These are phyloP conservation scores for Craniophora ligustri DNA, from an alignment of 2,888 invertebrate species.

Conservation along the genomic window DNA sequence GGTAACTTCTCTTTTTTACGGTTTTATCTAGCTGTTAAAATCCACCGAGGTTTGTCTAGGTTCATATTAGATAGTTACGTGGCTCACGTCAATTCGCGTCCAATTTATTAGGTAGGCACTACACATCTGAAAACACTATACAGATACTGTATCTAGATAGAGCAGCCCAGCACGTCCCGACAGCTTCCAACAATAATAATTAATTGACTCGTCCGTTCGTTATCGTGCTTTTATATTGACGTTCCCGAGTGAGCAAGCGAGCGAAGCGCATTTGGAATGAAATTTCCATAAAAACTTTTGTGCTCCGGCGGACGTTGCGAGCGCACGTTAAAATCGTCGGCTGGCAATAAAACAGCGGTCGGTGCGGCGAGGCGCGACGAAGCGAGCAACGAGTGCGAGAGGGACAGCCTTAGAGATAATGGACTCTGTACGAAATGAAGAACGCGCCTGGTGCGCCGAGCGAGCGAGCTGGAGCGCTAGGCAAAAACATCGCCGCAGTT, in stretches of 20 bases:
- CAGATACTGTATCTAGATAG: slow-evolving; percentile 74
- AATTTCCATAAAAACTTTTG: slow-evolving; percentile 89
- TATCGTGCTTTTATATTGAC: slow-evolving; percentile 89
- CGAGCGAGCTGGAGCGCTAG: slow-evolving; percentile 82
- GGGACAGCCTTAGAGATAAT: slow-evolving; percentile 84
- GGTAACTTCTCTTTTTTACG: not conserved
- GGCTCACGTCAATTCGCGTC: slow-evolving; percentile 22
- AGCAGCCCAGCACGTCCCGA: slow-evolving; percentile 79
- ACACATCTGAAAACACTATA: slow-evolving; percentile 59
- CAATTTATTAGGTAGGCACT: slow-evolving; percentile 46
- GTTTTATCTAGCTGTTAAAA: not conserved
- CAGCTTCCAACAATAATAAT: slow-evolving; percentile 88
- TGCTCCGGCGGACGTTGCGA: slow-evolving; percentile 88
- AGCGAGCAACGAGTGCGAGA: slow-evolving; percentile 76
- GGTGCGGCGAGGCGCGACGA: slow-evolving; percentile 87
- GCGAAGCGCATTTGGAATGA: slow-evolving; percentile 88
- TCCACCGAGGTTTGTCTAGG: slow-evolving; percentile 6
- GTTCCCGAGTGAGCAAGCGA: slow-evolving; percentile 85
- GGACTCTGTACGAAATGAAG: slow-evolving; percentile 87
- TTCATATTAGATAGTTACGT: slow-evolving; percentile 10
- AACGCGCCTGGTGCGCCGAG: slow-evolving; percentile 84
- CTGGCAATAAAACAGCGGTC: slow-evolving; percentile 88
- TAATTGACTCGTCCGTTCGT: slow-evolving; percentile 89
- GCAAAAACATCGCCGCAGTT: slow-evolving; percentile 87
- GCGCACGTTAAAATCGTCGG: slow-evolving; percentile 89